phyloP scores from a whole-genome alignment of 2,113 vertebrate genomes.

The Lophura nycthemera region DNA sequence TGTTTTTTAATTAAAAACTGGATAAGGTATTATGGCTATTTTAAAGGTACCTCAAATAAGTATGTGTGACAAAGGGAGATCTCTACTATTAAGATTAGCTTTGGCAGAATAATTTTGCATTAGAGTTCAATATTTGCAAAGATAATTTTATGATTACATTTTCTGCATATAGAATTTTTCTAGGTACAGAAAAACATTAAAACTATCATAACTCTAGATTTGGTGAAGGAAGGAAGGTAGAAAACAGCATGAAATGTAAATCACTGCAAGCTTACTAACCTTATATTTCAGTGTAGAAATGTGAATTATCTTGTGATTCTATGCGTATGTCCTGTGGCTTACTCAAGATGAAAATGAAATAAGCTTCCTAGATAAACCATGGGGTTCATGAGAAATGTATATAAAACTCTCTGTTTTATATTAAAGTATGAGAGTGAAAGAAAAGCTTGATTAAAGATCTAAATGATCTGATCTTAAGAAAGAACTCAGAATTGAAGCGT shows the following conservation, averaged over 20 bases:
- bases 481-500: not conserved
- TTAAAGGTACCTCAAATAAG: not conserved
- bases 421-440: not conserved
- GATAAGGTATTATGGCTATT: not conserved
- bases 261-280: not conserved
- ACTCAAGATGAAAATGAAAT: not conserved
- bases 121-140: not conserved
- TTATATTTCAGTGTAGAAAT: not conserved
- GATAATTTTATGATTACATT: not conserved
- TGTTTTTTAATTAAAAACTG: not conserved
- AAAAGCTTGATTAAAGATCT: not conserved
- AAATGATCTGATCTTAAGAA: not conserved
- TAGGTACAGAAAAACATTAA: not conserved
- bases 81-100: not conserved
- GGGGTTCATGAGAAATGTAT: not conserved
- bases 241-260: not conserved
- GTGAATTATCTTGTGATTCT: not conserved
- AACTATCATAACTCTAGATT: not conserved
- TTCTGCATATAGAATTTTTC: not conserved
- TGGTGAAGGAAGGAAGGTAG: not conserved
- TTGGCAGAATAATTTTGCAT: not conserved
- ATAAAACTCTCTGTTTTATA: not conserved
- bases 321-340: fast-evolving
- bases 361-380: not conserved
- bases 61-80: not conserved